Evolutionary conservation across 2,113 vertebrate species (phyloP), one percentile per base, ranked within the genome.

Genomic region (Strix uralensis): DNA sequence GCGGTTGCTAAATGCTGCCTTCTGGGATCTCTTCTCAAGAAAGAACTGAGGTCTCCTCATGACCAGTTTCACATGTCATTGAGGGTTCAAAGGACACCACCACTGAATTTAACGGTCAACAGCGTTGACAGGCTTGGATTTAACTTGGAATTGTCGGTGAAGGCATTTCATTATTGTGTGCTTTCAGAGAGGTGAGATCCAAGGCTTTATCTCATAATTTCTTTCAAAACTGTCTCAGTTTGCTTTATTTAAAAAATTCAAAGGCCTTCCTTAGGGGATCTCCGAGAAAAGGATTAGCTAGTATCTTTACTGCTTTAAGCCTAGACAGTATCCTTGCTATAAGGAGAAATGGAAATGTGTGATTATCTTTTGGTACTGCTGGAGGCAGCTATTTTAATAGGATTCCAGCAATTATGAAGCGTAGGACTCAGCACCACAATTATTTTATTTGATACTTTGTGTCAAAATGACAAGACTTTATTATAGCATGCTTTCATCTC

Each of bases 41-140:
- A 30, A 63, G n/a, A 61, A 52, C 0, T 27, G 63, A 72, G 32
- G 30, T 42, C 6, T 77, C 14, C 46, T 13, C 16, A 9, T 0
- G 2, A 15, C 27, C 23, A 9, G 12, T 2, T 74, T 57, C 34
- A 26, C 3, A 1, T 46, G 21, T 47, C 44, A 44, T 2, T 19
- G 19, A 44, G 7, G 21, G 22, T 7, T 54, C 47, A 27, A 13
- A 29, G 52, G 32, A 40, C 15, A 86, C 0, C 47, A 20, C 19
- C 7, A 4, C 52, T 46, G 38, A 54, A 19, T 27, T 0, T 65
- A 0, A 11, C 8, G 23, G 11, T 49, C 72, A 49, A 2, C 11
- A 44, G 18, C n/a, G 27, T 11, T 32, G 38, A 3, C 5, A 26
- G 10, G 7, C 14, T 52, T 54, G 74, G 29, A 12, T 13, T 94